Evolutionary conservation across 1,140 invertebrate genomes (phyloP), one percentile per base, ranked within the genome.

Genomic region (Melanaphis sacchari): DNA sequence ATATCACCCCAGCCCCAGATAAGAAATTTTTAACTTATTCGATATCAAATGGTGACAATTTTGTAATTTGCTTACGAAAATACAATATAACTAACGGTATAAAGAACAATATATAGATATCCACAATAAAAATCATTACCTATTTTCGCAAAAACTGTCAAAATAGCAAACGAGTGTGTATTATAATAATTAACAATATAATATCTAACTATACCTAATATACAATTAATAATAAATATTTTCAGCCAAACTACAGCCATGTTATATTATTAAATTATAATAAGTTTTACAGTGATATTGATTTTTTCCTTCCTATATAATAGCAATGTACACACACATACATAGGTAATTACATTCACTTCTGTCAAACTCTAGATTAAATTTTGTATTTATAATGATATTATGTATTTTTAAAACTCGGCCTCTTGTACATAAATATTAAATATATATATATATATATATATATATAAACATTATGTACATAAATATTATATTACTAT

Each of bases 301-400:
- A 81, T 81, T 81, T 81, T 81, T 81, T 9, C 36, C 76, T 22
- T 21, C 36, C 76, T 31, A 66, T 66, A 66, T 66, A 66, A 66
- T 49, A 49, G 46, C 18, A 31, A 66, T 11, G 26, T 66, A n/a
- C 59, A 26, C 26, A 11, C 8, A 9, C 26, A 66, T 6, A 15
- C 18, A 81, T 81, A 81, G 15, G 36, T 81, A 7, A 36, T 81
- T 81, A 38, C 36, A 81, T 38, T 81, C 76, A 81, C 76, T 81
- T 81, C 36, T 38, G 76, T 81, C 76, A 81, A 81, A 81, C 21
- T 38, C 76, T 81, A 81, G 36, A 81, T 81, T 81, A 81, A 38
- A 36, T 81, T 81, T 38, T 81, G 76, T 81, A 38, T 81, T 81
- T 81, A 38, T 81, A 81, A 81, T 81, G 76, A 81, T 81, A 81